Base-by-base conservation (phyloP, 2,797 vertebrate species). In the Pteropus rufus region DNA sequence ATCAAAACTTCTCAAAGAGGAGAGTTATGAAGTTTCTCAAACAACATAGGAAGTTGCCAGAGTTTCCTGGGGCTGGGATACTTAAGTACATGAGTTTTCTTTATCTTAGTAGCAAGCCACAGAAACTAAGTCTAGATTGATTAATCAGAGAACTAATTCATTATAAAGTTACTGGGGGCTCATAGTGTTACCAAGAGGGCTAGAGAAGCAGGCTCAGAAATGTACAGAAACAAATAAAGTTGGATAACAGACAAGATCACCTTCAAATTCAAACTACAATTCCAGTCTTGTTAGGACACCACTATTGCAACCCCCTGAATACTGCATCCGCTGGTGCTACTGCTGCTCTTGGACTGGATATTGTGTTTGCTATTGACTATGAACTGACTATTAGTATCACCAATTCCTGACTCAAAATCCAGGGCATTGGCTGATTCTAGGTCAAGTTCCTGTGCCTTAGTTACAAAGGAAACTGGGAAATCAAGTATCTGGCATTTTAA, bases 401-500 rank as follows among this genome's bases (percentile, higher is more conserved):
- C 79, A 75, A 83, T 26, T 87, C 54, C 21, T 77, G 24, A 69
- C 14, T 56, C 18, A 36, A 58, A 67, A 67, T 79, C 56, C 16
- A 64, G 41, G 18, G 49, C 56, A 44, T 7, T 23, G 16, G 6
- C 19, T 56, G 19, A 64, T 29, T 79, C 10, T 26, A 39, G 12
- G 31, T 52, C 75, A 64, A 58, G 29, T 86, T 76, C n/a, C 82
- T 80, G 14, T 81, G 23, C 19, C 14, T 46, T 83, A 29, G 18
- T 91, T 82, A 80, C 39, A 64, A 36, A 54, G 16, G 3, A 80
- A 7, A 3, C 14, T 62, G 52, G 41, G 64, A 62, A 77, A 69
- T 10, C n/a, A 76, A 44, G n/a, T 24, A 26, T n/a, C 49, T 69
- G 52, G n/a, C 19, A 56, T 80, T 88, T 95, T 92, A 84, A 41